Base-by-base conservation (phyloP, 2,888 invertebrate genomes). In the Neoascia interrupta region DNA sequence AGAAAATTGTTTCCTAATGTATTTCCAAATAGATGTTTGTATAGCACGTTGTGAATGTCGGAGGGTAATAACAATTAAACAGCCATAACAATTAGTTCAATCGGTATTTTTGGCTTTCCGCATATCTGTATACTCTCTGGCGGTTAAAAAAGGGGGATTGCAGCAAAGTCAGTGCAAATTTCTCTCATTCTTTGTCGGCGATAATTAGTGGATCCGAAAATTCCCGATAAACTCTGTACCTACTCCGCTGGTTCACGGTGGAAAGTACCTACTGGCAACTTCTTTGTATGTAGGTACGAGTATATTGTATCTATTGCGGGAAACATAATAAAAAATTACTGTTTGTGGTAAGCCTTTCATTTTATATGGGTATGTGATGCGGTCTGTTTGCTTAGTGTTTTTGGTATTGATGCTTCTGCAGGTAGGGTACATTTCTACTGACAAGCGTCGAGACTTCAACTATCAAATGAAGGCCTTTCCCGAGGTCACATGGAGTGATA, bases 131-230 rank as follows among this genome's bases (percentile, higher is more conserved):
- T 26, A 26, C 5, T 26, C 8, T 3, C 4, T 31, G 31, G n/a
- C n/a, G 31, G 8, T 31, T 8, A 31, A n/a, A n/a, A n/a, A n/a
- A n/a, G n/a, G 31, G 23, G 18, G 23, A 15, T n/a, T 47, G 16
- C 19, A 6, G 31, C 31, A 31, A 8, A 26, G 16, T 45, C 45
- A 37, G 45, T 37, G 21, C 31, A 18, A 37, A 53, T 66, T 45
- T 47, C 43, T 37, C 47, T 68, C 54, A 49, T 66, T 58, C 60
- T 49, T 56, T 18, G 31, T 58, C 34, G 54, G 51, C 23, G 49
- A 66, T 79, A 79, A 79, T 79, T 72, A 72, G 72, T 43, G 54
- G 60, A 79, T 72, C 60, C 72, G 73, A 79, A 79, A 79, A 73
- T 73, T 61, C 73, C 54, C 31, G 61, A 79, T 72, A 72, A 76